phyloP scores from a whole-genome alignment of 2,888 invertebrate genomes.

The Helleia helle region DNA sequence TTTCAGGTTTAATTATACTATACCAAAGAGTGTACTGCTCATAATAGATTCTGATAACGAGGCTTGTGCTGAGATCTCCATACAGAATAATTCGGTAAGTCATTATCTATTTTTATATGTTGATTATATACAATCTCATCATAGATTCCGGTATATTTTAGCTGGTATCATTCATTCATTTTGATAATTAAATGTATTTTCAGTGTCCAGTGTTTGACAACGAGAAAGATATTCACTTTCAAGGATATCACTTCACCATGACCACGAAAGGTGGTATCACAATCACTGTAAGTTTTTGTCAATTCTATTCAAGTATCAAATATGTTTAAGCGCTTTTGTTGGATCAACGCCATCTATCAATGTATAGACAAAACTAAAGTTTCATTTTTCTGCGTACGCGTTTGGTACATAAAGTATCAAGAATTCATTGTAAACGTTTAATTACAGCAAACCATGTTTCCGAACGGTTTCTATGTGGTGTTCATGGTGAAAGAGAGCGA shows the following conservation, averaged over 20 bases:
- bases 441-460: slow-evolving; percentile 76
- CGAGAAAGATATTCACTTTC: slow-evolving; percentile 81
- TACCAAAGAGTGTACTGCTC: slow-evolving; percentile 70
- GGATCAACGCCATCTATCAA: too few relatives aligned
- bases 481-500: slow-evolving; percentile 79
- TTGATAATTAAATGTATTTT: slow-evolving; percentile 1
- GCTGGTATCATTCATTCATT: too few relatives aligned
- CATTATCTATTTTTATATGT: neutral
- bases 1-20: slow-evolving; percentile 50
- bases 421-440: too few relatives aligned
- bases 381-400: too few relatives aligned
- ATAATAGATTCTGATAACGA: slow-evolving; percentile 76
- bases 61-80: slow-evolving; percentile 82
- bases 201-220: slow-evolving; percentile 90
- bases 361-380: too few relatives aligned
- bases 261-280: slow-evolving; percentile 84
- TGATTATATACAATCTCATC: too few relatives aligned
- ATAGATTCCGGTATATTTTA: too few relatives aligned
- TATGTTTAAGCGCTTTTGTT: too few relatives aligned
- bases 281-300: slow-evolving; percentile 74
- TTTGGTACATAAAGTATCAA: too few relatives aligned
- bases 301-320: too few relatives aligned
- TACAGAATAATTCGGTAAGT: slow-evolving; percentile 82
- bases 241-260: slow-evolving; percentile 85
- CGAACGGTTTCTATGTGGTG: slow-evolving; percentile 81